Base-by-base conservation (phyloP, 1,140 invertebrate species). In the Sinella curviseta region DNA sequence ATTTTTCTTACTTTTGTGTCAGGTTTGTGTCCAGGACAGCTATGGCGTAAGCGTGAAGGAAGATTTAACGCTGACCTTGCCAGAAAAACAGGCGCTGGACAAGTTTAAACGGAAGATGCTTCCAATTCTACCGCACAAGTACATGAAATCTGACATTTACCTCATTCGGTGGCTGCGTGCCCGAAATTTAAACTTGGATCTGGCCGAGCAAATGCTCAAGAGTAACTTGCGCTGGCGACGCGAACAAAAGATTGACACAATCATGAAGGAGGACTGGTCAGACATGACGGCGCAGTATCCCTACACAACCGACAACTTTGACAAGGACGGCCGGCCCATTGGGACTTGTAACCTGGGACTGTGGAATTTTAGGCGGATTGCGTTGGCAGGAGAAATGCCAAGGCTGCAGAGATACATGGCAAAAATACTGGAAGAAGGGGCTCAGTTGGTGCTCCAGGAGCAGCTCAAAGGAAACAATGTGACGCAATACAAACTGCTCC, bases 401-500 rank as follows among this genome's bases (percentile, higher is more conserved):
- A 28, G 30, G 24, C 31, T 74, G 12, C 8, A 17, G 70, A 26
- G 70, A 26, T 74, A 74, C 24, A 28, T 74, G 31, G 24, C 16
- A 14, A 74, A 74, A 74, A 3, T 36, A 30, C 17, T 36, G 31
- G 70, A 74, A 24, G 70, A 74, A 34, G 70, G 12, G 31, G 3
- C 26, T 30, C 4, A 33, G 30, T 8, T 20, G 31, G 70, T 74
- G 39, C 3, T 8, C 4, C 12, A 74, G 26, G 17, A 12, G 4
- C 24, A 74, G 70, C 12, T 17, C 4, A 24, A 34, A 16, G 70
- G 70, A 74, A 74, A 74, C 8, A 74, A 74, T 74, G 70, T 74
- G 3, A 74, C 70, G 24, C 70, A 74, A 74, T 74, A 12, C 12
- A 74, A 8, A 33, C 4, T 36, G 2, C 12, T 74, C 26, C 14